These are phyloP conservation scores for Gryllus bimaculatus DNA, from an alignment of 1,140 invertebrate genomes.

Conservation along the genomic window DNA sequence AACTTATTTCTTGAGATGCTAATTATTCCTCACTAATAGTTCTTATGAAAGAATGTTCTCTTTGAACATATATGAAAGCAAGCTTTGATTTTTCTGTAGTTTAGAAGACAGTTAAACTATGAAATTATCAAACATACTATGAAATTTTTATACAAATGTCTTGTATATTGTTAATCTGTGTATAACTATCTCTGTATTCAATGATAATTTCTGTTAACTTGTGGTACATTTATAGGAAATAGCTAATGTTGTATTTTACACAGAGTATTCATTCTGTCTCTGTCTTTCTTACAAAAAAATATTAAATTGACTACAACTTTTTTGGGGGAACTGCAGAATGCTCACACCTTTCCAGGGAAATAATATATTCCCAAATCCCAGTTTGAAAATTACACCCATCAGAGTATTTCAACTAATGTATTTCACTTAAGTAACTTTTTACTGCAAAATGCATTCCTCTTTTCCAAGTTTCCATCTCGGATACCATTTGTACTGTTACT, in stretches of 20 bases:
- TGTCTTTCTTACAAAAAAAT: neutral
- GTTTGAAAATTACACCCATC: too few relatives aligned
- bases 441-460: too few relatives aligned
- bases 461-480: too few relatives aligned
- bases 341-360: neutral
- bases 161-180: conserved; percentile 5
- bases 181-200: neutral
- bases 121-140: neutral
- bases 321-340: neutral
- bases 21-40: neutral
- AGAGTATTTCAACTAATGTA: too few relatives aligned
- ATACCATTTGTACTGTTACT: too few relatives aligned
- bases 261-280: neutral
- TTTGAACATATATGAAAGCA: neutral
- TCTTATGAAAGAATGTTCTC: neutral
- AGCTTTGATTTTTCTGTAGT: neutral
- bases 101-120: neutral
- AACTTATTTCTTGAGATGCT: neutral
- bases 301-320: neutral
- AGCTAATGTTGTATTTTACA: conserved; percentile 5
- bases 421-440: too few relatives aligned
- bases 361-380: too few relatives aligned
- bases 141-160: neutral
- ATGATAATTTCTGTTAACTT: neutral
- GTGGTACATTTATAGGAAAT: neutral